These are phyloP conservation scores for Apodemia hepburni DNA, from an alignment of 2,888 invertebrate genomes.

Conservation along the genomic window DNA sequence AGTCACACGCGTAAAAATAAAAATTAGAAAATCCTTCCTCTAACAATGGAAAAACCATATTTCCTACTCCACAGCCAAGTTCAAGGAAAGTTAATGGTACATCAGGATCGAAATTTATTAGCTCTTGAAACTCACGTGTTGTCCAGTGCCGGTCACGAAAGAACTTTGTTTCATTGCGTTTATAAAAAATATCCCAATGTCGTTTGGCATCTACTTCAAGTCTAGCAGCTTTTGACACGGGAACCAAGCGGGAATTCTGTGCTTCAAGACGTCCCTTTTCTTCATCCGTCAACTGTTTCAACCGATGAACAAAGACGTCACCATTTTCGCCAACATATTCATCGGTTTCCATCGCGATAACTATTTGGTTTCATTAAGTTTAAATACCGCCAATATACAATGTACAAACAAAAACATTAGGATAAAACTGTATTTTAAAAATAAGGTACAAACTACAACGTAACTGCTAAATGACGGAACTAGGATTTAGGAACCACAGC, in stretches of 20 bases:
- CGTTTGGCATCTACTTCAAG: constrained; percentile 91
- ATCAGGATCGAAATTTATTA: constrained; percentile 78
- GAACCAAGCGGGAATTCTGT: constrained; percentile 81
- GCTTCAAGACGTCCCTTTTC: constrained; percentile 82
- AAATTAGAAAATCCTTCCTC: constrained; percentile 84
- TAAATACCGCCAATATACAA: background rate
- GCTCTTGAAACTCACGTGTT: constrained; percentile 93
- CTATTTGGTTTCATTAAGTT: background rate
- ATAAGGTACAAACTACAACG: no score
- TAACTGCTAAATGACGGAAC: background rate
- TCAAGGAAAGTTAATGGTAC: constrained; percentile 85
- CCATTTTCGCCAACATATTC: constrained; percentile 41
- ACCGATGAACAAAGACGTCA: constrained; percentile 55
- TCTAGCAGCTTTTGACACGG: constrained; percentile 87
- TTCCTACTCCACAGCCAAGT: constrained; percentile 98
- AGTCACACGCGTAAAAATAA: constrained; percentile 93
- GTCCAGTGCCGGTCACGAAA: constrained; percentile 99
- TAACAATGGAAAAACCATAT: constrained; percentile 95
- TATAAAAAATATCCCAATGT: constrained; percentile 98
- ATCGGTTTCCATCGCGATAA: constrained; percentile 58
- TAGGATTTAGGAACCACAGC: no score
- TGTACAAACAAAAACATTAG: background rate
- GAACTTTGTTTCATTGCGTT: constrained; percentile 95
- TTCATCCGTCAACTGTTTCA: constrained; percentile 78
- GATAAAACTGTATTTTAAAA: background rate